Evolutionary conservation across 2,888 invertebrate genomes (phyloP).

Genomic region (Mesochorus sp.): DNA sequence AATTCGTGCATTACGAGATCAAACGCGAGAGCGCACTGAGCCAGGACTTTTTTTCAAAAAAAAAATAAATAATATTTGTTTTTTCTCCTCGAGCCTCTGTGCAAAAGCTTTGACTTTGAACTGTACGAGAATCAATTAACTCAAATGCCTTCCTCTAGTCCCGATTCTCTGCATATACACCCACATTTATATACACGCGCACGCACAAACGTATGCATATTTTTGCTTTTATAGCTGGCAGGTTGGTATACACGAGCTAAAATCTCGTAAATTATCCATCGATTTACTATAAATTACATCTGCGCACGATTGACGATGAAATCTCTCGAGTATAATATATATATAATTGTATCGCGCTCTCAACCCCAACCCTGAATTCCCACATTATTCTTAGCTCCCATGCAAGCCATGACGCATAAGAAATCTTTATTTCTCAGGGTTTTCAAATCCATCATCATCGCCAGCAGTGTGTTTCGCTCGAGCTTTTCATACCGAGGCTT

Average conservation of each 20-base stretch:
- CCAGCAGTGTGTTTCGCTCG: background rate
- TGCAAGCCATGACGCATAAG: slow-evolving; percentile 8
- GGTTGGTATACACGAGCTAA: slow-evolving; percentile 11
- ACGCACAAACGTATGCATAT: background rate
- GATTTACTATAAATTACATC: slow-evolving; percentile 45
- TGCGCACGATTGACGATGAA: slow-evolving; percentile 35
- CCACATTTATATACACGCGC: background rate
- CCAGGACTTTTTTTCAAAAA: background rate
- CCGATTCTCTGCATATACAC: background rate
- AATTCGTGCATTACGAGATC: slow-evolving; percentile 22
- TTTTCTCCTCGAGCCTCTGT: background rate
- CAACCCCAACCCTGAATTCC: slow-evolving; percentile 19
- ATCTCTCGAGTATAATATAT: background rate
- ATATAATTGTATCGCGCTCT: background rate
- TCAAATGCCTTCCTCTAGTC: background rate
- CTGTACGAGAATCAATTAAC: slow-evolving; percentile 27
- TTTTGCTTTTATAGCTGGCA: background rate
- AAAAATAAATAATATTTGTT: background rate
- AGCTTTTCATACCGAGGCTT: slow-evolving; percentile 20
- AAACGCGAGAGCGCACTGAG: background rate
- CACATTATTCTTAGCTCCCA: slow-evolving; percentile 52
- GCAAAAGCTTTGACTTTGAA: slow-evolving; percentile 16
- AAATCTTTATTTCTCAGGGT: background rate
- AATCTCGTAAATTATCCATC: slow-evolving; percentile 35
- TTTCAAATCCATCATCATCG: slow-evolving; percentile 9